A percentile compares a stretch with the other conserved stretches of the same genome.
These are phyloP conservation scores for Trisateles emortualis DNA, from an alignment of 2,888 invertebrate genomes.

Conservation along the genomic window DNA sequence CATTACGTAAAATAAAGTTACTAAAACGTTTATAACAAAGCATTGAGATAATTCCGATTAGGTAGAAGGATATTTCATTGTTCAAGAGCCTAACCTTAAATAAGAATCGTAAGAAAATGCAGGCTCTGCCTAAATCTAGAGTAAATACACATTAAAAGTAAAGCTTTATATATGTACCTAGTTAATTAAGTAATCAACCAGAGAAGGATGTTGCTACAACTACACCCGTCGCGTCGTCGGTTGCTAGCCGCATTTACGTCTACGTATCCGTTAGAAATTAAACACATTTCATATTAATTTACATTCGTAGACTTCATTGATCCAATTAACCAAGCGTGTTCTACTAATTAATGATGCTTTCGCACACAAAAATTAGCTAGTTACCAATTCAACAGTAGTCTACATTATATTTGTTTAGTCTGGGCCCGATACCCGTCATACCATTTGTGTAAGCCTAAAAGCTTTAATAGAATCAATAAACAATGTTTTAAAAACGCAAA, in stretches of 20 bases:
- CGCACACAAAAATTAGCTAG: constrained; percentile 27
- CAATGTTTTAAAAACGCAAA: constrained; percentile 25
- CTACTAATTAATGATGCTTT: constrained; percentile 23
- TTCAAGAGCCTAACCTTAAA: too few relatives aligned
- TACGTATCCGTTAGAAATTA: not conserved
- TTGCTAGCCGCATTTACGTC: not conserved
- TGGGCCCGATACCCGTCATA: constrained; percentile 32
- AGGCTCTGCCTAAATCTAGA: too few relatives aligned
- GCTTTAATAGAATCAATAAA: constrained; percentile 37
- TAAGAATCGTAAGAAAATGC: too few relatives aligned
- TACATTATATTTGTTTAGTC: constrained; percentile 49
- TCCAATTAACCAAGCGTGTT: constrained; percentile 26
- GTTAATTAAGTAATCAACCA: not conserved
- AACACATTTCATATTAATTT: not conserved
- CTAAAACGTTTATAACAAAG: too few relatives aligned
- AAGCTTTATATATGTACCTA: not conserved
- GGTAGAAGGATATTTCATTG: too few relatives aligned
- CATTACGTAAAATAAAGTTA: too few relatives aligned
- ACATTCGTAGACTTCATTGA: constrained; percentile 10
- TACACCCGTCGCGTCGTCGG: not conserved
- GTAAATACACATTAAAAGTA: too few relatives aligned
- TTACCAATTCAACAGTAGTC: constrained; percentile 37
- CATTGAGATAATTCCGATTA: too few relatives aligned
- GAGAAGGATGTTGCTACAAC: not conserved
- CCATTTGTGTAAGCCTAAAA: constrained; percentile 46